Conservation (phyloP, 1,140 invertebrate genomes). For the Agraylea sexmaculata region DNA sequence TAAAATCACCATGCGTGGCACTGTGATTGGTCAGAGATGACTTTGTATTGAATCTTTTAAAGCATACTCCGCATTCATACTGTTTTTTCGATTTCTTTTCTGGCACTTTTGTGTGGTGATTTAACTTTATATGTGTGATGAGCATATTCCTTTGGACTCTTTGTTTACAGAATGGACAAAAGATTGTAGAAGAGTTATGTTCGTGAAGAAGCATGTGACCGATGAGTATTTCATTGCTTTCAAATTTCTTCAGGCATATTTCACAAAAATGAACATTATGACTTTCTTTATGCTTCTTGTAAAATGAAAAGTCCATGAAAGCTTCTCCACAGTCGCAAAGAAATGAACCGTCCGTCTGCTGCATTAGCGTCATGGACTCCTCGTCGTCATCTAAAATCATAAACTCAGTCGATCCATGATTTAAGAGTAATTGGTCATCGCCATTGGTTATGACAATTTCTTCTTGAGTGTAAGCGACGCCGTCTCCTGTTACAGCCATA, state of each 20-base stretch:
- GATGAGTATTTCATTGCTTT: constrained; percentile 52
- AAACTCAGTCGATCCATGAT: constrained; percentile 33
- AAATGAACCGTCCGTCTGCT: constrained; percentile 35
- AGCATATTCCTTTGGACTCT: constrained; percentile 33
- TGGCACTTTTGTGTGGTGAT: constrained; percentile 44
- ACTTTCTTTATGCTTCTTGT: constrained; percentile 32
- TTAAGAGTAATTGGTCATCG: constrained; percentile 32
- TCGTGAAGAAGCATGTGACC: constrained; percentile 51
- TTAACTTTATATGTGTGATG: constrained; percentile 39
- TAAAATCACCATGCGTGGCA: constrained; percentile 27
- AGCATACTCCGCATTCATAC: constrained; percentile 41
- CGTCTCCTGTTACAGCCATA: constrained; percentile 16
- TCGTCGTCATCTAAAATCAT: constrained; percentile 34
- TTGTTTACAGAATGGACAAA: constrained; percentile 39
- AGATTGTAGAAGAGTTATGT: constrained; percentile 26
- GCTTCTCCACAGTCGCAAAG: constrained; percentile 37
- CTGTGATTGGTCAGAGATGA: constrained; percentile 39
- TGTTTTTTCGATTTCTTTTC: constrained; percentile 42
- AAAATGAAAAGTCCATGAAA: constrained; percentile 30
- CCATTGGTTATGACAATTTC: constrained; percentile 27
- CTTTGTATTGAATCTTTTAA: constrained; percentile 36
- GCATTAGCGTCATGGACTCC: constrained; percentile 29
- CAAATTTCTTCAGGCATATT: constrained; percentile 42
- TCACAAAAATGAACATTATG: constrained; percentile 38
- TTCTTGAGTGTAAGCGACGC: constrained; percentile 25